Evolutionary conservation across 2,113 vertebrate genomes (phyloP), one percentile per base, ranked within the genome.

Genomic region (Eublepharis macularius): DNA sequence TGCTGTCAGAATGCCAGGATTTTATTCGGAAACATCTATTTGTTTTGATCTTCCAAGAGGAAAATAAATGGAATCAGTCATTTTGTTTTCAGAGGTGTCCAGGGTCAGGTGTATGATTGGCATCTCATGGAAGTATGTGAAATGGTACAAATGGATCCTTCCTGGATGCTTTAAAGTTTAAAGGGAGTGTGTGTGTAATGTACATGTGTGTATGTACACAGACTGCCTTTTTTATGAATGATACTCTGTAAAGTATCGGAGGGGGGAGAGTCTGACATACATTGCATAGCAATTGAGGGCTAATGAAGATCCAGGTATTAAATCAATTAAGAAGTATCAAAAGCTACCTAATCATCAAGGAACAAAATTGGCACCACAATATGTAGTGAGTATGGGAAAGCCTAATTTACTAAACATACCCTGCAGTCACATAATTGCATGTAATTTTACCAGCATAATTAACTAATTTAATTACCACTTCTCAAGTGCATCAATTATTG

Each of bases 391-490:
- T 98, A 98, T 98, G 97, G 98, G 98, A 98, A 98, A 98, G 98
- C 98, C 98, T 98, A 99, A 99, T 99, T 99, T 99, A 99, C 98
- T 99, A 99, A 99, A 99, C 98, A 99, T 98, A 99, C 98, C 98
- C 98, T 99, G 98, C 98, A 99, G 98, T 99, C 98, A 98, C 98
- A 98, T 99, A 99, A 99, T 99, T 99, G 98, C 98, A 99, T 99
- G 98, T 99, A 98, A 99, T 99, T 99, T 99, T 98, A 99, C 98
- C 97, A 97, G 98, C 98, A 98, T 99, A 99, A 99, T 99, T 99
- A 99, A 99, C 98, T 99, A 99, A 99, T 99, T 99, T 99, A 99
- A 99, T 99, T 99, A 99, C 98, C 98, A 98, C 98, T 99, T 98
- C 98, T 99, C 98, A 98, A 99, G 98, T 99, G 98, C 98, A 99